Evolutionary conservation across 2,113 vertebrate species (phyloP).

Genomic region (Nerophis lumbriciformis): DNA sequence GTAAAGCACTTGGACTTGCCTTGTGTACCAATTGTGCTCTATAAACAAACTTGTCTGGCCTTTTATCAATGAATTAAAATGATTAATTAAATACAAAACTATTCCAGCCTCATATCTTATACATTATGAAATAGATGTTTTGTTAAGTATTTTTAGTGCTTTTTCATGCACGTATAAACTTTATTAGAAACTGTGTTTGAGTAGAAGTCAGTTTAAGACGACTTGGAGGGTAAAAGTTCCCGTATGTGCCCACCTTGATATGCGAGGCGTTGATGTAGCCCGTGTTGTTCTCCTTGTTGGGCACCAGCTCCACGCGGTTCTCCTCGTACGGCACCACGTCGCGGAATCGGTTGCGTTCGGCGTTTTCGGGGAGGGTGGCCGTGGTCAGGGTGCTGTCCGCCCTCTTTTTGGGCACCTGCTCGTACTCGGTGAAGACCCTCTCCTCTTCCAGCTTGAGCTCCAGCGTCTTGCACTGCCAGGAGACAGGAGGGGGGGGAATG

Average conservation of each 20-base stretch:
- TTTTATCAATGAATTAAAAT: no score
- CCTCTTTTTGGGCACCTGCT: conserved; percentile 90
- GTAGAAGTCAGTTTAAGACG: no score
- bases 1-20: no score
- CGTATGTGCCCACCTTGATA: conserved; percentile 75
- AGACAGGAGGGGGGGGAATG: background rate
- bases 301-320: conserved; percentile 87
- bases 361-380: conserved; percentile 81
- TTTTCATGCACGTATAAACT: no score
- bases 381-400: conserved; percentile 78
- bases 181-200: no score
- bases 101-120: no score
- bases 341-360: conserved; percentile 85
- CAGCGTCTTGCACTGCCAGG: conserved; percentile 82
- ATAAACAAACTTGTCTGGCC: no score
- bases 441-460: conserved; percentile 86
- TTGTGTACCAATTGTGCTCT: no score
- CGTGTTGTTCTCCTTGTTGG: conserved; percentile 91
- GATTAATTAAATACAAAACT: no score
- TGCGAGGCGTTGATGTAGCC: conserved; percentile 95
- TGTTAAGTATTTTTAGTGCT: no score
- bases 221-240: no score
- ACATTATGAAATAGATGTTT: no score
- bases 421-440: conserved; percentile 89
- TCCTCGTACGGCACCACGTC: conserved; percentile 90